These are phyloP conservation scores for Muschampia plurimacula DNA, from an alignment of 2,888 invertebrate genomes.

Conservation along the genomic window DNA sequence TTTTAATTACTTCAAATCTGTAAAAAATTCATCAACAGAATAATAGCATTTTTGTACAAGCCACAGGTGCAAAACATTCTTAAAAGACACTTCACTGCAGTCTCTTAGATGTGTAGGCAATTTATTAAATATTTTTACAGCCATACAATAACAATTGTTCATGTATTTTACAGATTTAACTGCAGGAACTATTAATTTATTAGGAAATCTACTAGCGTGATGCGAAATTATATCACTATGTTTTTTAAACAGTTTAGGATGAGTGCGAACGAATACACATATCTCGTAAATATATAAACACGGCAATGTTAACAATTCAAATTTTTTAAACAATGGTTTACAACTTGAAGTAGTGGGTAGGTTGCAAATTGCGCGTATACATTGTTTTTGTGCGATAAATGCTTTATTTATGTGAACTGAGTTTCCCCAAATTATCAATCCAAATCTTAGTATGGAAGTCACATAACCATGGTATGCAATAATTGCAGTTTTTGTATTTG, in stretches of 20 bases:
- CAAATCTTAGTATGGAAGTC: neutral
- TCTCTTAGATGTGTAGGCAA: neutral
- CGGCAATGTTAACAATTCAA: neutral
- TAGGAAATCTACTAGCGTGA: too few relatives aligned
- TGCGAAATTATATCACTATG: neutral
- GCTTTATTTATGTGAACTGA: neutral
- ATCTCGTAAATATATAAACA: neutral
- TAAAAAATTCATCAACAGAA: too few relatives aligned
- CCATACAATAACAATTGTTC: too few relatives aligned
- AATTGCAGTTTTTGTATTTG: constrained; percentile 6
- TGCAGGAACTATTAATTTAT: neutral
- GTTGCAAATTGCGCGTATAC: constrained; percentile 5
- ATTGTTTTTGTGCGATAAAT: constrained; percentile 10
- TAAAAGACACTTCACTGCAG: too few relatives aligned
- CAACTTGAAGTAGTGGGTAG: neutral
- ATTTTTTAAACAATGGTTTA: constrained; percentile 10
- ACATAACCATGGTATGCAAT: constrained; percentile 12
- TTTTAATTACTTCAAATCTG: too few relatives aligned
- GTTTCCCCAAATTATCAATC: constrained; percentile 6
- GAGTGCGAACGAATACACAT: neutral
- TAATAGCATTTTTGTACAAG: too few relatives aligned
- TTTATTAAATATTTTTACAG: neutral
- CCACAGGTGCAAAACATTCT: too few relatives aligned
- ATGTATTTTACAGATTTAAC: neutral
- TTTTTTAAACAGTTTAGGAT: neutral